phyloP scores from a whole-genome alignment of 2,113 vertebrate species.

The Vombatus ursinus region DNA sequence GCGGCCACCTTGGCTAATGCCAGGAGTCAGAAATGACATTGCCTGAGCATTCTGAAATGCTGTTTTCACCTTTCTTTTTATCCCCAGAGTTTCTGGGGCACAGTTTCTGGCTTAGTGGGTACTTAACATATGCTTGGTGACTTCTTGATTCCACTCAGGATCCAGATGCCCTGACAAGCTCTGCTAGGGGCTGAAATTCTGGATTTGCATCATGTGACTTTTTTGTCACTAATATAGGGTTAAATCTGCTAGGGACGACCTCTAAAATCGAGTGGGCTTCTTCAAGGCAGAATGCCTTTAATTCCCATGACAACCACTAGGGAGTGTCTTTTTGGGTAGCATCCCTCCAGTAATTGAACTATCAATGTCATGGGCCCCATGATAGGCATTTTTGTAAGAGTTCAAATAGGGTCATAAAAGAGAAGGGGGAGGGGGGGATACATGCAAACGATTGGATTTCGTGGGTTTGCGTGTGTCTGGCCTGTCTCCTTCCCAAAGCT shows the following conservation, averaged over 20 bases:
- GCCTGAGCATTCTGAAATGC: neutral
- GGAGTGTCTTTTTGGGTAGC: neutral
- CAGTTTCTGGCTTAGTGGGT: neutral
- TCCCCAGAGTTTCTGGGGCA: neutral
- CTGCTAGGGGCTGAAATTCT: neutral
- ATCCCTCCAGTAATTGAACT: neutral
- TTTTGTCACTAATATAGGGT: neutral
- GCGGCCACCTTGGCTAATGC: neutral
- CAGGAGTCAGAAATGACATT: neutral
- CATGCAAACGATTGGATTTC: neutral
- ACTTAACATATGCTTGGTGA: neutral
- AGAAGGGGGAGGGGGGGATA: neutral
- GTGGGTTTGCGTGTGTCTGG: neutral
- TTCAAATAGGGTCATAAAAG: neutral
- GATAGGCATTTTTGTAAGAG: neutral
- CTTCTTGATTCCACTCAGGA: neutral
- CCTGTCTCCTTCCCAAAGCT: conserved; percentile 11
- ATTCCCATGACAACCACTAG: neutral
- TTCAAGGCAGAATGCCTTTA: neutral
- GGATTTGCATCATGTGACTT: neutral
- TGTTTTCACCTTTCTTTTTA: neutral
- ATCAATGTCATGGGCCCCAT: neutral
- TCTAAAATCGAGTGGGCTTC: neutral
- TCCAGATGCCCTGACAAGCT: neutral
- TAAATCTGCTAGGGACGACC: neutral